A percentile compares a stretch with the other conserved stretches of the same genome.
Conservation (phyloP, 2,113 vertebrate species). For the Ifrita kowaldi region DNA sequence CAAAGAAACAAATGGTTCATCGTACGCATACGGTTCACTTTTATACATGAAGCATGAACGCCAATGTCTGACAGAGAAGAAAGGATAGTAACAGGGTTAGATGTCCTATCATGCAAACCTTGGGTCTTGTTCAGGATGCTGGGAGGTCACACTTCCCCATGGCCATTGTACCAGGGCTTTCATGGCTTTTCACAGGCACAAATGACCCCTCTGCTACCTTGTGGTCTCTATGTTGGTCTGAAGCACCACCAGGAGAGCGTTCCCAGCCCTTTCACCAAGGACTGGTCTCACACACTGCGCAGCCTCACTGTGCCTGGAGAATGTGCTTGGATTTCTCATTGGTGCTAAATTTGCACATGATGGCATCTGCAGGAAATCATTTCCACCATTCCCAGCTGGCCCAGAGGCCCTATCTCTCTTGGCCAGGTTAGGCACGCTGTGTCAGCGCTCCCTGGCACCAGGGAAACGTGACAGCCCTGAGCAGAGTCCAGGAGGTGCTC, state of each 20-base stretch:
- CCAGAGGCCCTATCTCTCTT: neutral
- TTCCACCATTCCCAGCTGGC: constrained; percentile 7
- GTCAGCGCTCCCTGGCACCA: neutral
- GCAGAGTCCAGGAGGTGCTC: neutral
- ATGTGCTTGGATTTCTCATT: neutral
- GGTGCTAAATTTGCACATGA: constrained; percentile 51
- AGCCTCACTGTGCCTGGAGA: neutral
- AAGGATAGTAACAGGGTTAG: neutral
- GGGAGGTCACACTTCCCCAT: neutral
- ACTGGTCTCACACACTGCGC: fast-evolving
- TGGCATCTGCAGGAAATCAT: constrained; percentile 27
- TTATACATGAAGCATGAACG: neutral
- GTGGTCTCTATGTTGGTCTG: neutral
- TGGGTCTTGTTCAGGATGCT: neutral
- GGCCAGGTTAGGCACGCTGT: constrained; percentile 29
- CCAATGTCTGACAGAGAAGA: neutral
- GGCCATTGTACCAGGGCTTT: neutral
- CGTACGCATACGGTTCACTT: neutral
- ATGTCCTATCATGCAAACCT: neutral
- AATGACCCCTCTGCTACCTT: neutral
- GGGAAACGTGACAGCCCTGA: neutral
- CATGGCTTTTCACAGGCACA: neutral
- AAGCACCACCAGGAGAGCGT: neutral
- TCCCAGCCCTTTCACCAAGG: neutral
- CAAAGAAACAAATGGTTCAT: neutral